phyloP scores from a whole-genome alignment of 2,113 vertebrate species.

The Manacus vitellinus region DNA sequence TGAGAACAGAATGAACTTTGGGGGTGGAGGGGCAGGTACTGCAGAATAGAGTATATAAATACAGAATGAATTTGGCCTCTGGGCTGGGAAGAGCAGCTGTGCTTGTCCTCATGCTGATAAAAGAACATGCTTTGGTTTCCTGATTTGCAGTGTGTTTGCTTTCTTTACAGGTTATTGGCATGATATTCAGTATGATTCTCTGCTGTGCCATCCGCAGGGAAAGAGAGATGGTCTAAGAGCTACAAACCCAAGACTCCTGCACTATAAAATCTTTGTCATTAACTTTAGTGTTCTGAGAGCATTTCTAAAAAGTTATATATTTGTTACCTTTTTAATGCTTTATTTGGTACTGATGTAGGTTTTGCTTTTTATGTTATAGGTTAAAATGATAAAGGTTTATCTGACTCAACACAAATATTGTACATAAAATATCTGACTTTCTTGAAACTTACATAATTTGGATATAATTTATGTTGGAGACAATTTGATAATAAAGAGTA shows the following conservation, averaged over 20 bases:
- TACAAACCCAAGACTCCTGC: neutral
- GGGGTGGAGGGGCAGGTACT: neutral
- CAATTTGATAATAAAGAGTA: slow-evolving; percentile 83
- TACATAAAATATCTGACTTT: slow-evolving; percentile 74
- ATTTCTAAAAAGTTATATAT: slow-evolving; percentile 76
- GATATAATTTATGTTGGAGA: slow-evolving; percentile 82
- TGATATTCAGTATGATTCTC: slow-evolving; percentile 95
- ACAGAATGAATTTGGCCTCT: neutral
- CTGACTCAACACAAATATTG: slow-evolving; percentile 73
- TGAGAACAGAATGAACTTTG: neutral
- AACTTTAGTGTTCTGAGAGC: slow-evolving; percentile 68
- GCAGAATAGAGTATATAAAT: neutral
- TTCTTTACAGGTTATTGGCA: slow-evolving; percentile 86
- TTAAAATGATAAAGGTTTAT: slow-evolving; percentile 74
- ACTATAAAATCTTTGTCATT: slow-evolving; percentile 59
- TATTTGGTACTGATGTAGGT: slow-evolving; percentile 69
- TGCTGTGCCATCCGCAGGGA: slow-evolving; percentile 92
- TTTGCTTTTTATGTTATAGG: slow-evolving; percentile 70
- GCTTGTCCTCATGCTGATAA: neutral
- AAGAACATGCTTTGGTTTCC: neutral
- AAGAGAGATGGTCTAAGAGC: slow-evolving; percentile 88
- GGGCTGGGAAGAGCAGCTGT: neutral
- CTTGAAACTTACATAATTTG: slow-evolving; percentile 72
- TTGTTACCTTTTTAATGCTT: slow-evolving; percentile 77
- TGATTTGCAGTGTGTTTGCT: neutral